These are phyloP conservation scores for Temnothorax ravouxi DNA, from an alignment of 2,888 invertebrate genomes.

Conservation along the genomic window DNA sequence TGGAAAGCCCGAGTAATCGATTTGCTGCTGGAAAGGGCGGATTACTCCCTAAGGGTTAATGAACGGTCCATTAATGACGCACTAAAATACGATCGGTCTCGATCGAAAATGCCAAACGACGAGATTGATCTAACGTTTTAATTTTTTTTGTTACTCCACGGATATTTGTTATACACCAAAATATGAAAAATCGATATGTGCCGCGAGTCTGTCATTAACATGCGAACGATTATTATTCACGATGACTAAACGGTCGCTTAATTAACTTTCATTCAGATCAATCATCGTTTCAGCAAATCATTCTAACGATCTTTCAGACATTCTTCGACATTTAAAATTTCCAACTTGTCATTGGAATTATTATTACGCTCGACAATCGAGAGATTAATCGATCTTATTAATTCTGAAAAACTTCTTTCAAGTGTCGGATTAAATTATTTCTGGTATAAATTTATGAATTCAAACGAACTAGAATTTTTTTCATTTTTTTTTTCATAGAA, in stretches of 20 bases:
- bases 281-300: constrained; percentile 4
- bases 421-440: constrained; percentile 15
- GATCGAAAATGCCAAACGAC: constrained; percentile 30
- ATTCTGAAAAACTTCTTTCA: not conserved
- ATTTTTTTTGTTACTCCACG: constrained; percentile 8
- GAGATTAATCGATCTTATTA: constrained; percentile 19
- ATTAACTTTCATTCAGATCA: constrained; percentile 18
- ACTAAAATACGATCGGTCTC: constrained; percentile 32
- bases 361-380: constrained; percentile 6
- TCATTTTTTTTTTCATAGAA: not conserved
- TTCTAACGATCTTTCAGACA: not conserved
- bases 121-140: constrained; percentile 34
- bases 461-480: constrained; percentile 16
- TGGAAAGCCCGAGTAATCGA: constrained; percentile 43
- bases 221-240: constrained; percentile 17
- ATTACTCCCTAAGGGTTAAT: constrained; percentile 56
- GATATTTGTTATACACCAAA: constrained; percentile 20
- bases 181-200: constrained; percentile 46
- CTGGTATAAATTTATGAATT: constrained; percentile 23
- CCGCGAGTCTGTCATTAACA: not conserved
- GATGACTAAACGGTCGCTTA: not conserved
- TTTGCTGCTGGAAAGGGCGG: constrained; percentile 39
- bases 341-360: constrained; percentile 13
- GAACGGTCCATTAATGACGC: constrained; percentile 53
- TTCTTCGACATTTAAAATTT: constrained; percentile 13